Evolutionary conservation across 2,797 vertebrate species (phyloP).

Genomic region (Sebastes cheni): DNA sequence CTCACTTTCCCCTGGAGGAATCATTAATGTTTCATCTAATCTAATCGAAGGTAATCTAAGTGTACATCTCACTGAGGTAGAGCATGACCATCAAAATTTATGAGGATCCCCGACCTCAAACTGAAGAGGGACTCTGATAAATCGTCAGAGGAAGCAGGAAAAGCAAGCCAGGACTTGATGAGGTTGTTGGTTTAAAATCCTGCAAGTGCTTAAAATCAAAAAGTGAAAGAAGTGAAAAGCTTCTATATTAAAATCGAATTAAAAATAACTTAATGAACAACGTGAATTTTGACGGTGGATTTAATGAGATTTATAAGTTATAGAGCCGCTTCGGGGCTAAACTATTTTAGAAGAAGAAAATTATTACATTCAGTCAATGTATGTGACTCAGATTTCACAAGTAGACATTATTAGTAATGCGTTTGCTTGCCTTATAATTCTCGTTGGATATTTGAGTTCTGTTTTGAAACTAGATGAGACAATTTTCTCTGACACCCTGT

Average conservation of each 20-base stretch:
- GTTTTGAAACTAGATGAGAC: too few species aligned
- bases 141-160: background rate
- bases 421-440: background rate
- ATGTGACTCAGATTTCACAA: constrained; percentile 5
- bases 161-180: background rate
- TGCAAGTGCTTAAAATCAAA: background rate
- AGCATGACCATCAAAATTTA: constrained; percentile 40
- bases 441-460: background rate
- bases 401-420: background rate
- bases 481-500: too few species aligned
- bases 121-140: constrained; percentile 13
- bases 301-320: constrained; percentile 58
- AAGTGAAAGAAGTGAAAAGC: background rate
- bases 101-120: constrained; percentile 28
- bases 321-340: constrained; percentile 40
- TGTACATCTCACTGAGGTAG: constrained; percentile 44
- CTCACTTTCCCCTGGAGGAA: constrained; percentile 44
- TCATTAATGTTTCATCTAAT: constrained; percentile 65
- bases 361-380: constrained; percentile 10
- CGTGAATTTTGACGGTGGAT: constrained; percentile 43
- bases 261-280: constrained; percentile 46
- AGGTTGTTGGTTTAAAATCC: constrained; percentile 8
- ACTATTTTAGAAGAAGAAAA: constrained; percentile 37
- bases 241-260: constrained; percentile 47
- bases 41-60: constrained; percentile 60